phyloP scores from a whole-genome alignment of 2,888 invertebrate genomes.

The Clistopyga incitator region DNA sequence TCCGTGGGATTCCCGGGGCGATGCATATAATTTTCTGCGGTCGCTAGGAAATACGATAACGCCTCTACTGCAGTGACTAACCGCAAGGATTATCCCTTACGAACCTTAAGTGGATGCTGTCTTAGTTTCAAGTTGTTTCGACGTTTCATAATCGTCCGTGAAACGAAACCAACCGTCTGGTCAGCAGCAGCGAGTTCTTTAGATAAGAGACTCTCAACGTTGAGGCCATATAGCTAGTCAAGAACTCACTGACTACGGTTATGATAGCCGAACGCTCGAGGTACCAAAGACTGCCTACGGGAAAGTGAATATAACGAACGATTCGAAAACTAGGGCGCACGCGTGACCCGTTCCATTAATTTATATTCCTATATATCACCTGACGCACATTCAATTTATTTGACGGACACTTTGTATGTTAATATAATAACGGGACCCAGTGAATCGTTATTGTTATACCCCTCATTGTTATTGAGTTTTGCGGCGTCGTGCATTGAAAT shows the following conservation, averaged over 20 bases:
- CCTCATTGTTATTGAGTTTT: slow-evolving; percentile 5
- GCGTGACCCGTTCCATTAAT: slow-evolving; percentile 56
- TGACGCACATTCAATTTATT: slow-evolving; percentile 36
- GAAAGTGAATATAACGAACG: slow-evolving; percentile 49
- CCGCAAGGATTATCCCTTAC: slow-evolving; percentile 58
- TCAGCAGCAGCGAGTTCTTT: slow-evolving; percentile 16
- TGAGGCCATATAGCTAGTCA: not conserved
- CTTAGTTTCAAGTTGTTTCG: slow-evolving; percentile 38
- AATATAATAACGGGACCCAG: slow-evolving; percentile 22
- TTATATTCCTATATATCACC: slow-evolving; percentile 30
- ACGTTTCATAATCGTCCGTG: slow-evolving; percentile 44
- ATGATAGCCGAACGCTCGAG: slow-evolving; percentile 22
- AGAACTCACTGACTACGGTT: not conserved
- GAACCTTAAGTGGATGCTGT: slow-evolving; percentile 35
- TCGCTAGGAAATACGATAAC: slow-evolving; percentile 60
- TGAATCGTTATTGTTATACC: slow-evolving; percentile 2
- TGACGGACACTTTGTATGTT: slow-evolving; percentile 16
- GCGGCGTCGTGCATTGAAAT: not conserved
- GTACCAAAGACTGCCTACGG: slow-evolving; percentile 2
- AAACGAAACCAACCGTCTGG: slow-evolving; percentile 26
- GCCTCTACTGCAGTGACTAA: slow-evolving; percentile 37
- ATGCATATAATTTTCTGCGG: slow-evolving; percentile 57
- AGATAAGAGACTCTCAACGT: not conserved
- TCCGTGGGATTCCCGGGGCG: slow-evolving; percentile 29
- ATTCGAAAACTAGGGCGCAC: slow-evolving; percentile 51